A percentile compares a stretch with the other conserved stretches of the same genome.
Conservation (phyloP, 2,797 vertebrate species). For the Mallotus villosus region DNA sequence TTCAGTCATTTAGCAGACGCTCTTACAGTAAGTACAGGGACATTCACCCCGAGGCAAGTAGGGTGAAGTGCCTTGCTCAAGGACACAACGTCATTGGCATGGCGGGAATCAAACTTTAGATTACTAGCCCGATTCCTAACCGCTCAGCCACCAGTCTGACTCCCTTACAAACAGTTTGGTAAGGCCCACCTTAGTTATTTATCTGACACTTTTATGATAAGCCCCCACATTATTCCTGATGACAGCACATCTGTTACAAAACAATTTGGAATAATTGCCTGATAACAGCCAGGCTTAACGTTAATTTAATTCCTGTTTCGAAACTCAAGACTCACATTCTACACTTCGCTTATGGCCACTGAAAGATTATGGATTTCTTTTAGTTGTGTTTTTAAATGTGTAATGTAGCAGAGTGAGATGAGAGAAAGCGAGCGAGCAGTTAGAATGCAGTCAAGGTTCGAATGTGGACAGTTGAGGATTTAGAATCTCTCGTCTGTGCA, state of each 20-base stretch:
- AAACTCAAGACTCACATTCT: neutral
- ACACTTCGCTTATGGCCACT: neutral
- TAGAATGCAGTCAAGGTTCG: slow-evolving; percentile 7
- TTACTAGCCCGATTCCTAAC: no score
- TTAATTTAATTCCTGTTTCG: slow-evolving; percentile 16
- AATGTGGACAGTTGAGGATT: neutral
- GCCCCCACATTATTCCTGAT: slow-evolving; percentile 16
- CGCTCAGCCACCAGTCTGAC: no score
- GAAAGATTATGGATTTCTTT: neutral
- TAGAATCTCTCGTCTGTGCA: neutral
- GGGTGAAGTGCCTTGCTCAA: no score
- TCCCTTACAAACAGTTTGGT: no score
- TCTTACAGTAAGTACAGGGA: no score
- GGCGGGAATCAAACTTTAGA: no score
- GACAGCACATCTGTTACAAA: slow-evolving; percentile 25
- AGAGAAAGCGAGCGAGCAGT: neutral
- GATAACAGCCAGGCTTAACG: slow-evolving; percentile 19
- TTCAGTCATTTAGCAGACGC: no score
- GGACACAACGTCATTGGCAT: no score
- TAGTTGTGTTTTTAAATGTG: neutral
- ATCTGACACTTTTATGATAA: slow-evolving; percentile 26
- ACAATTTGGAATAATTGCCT: slow-evolving; percentile 10
- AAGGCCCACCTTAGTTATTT: slow-evolving; percentile 21
- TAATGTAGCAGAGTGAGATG: neutral
- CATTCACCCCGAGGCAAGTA: no score